Evolutionary conservation across 2,888 invertebrate genomes (phyloP).

Genomic region (Xestia ashworthii): DNA sequence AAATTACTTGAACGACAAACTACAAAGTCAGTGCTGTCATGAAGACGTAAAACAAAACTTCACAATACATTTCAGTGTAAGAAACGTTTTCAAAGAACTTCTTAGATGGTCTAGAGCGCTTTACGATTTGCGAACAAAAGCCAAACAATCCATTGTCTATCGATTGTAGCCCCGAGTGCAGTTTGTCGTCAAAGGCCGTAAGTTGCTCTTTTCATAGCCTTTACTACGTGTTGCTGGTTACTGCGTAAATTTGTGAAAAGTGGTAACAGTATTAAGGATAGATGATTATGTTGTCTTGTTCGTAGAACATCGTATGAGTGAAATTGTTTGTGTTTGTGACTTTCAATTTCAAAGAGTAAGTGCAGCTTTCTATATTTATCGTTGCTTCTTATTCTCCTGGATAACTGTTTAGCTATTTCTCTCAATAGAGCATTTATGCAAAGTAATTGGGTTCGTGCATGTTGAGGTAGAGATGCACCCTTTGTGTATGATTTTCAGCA

Average conservation of each 20-base stretch:
- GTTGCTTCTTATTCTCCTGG: neutral
- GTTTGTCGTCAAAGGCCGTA: conserved; percentile 87
- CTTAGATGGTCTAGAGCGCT: conserved; percentile 79
- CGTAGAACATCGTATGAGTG: conserved; percentile 11
- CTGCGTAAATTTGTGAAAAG: conserved; percentile 56
- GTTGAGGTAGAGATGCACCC: neutral
- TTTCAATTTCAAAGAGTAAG: neutral
- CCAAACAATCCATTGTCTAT: conserved; percentile 88
- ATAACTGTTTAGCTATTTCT: neutral
- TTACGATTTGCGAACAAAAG: conserved; percentile 87
- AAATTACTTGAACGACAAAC: conserved; percentile 69
- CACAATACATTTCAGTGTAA: conserved; percentile 79
- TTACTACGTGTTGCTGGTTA: conserved; percentile 75
- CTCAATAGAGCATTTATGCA: neutral
- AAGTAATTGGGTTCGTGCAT: neutral
- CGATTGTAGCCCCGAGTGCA: conserved; percentile 85
- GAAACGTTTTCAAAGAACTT: conserved; percentile 81
- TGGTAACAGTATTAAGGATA: conserved; percentile 42
- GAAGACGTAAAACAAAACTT: conserved; percentile 75
- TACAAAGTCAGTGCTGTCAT: conserved; percentile 70
- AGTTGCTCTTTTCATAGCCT: conserved; percentile 76
- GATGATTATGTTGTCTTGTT: conserved; percentile 19
- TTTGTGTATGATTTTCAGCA: neutral
- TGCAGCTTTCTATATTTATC: neutral
- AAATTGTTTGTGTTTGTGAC: neutral